phyloP scores from a whole-genome alignment of 2,113 vertebrate species.

The Rhinolophus ferrumequinum region DNA sequence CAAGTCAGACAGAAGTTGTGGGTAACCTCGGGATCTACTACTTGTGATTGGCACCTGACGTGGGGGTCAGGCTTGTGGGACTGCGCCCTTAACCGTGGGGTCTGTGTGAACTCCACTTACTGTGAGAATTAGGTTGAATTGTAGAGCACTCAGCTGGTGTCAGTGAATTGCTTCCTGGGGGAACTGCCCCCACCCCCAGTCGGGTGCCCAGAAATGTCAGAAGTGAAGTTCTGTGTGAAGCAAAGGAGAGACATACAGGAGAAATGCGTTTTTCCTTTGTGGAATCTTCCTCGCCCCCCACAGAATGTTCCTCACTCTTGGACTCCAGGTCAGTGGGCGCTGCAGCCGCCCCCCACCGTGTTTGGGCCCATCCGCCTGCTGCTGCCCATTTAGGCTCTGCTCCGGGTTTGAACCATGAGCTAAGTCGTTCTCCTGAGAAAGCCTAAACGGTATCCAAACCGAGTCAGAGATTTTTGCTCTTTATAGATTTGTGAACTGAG shows the following conservation, averaged over 20 bases:
- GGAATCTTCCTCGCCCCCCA: not conserved
- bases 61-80: not conserved
- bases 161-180: not conserved
- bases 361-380: not conserved
- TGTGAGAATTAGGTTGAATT: not conserved
- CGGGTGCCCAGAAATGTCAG: not conserved
- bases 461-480: not conserved
- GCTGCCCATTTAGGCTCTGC: not conserved
- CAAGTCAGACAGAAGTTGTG: not conserved
- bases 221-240: not conserved
- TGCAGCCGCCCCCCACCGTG: too few species aligned
- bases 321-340: not conserved
- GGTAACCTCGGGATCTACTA: not conserved
- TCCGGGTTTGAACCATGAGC: not conserved
- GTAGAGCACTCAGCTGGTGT: not conserved
- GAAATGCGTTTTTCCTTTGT: not conserved
- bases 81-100: not conserved
- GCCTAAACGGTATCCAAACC: not conserved
- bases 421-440: not conserved
- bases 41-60: not conserved
- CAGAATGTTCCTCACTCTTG: not conserved
- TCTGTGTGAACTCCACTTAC: not conserved
- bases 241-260: not conserved
- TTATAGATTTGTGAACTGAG: constrained; percentile 57
- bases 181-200: rapidly evolving